phyloP scores from a whole-genome alignment of 2,797 vertebrate species.

The Phylloscopus collybita region DNA sequence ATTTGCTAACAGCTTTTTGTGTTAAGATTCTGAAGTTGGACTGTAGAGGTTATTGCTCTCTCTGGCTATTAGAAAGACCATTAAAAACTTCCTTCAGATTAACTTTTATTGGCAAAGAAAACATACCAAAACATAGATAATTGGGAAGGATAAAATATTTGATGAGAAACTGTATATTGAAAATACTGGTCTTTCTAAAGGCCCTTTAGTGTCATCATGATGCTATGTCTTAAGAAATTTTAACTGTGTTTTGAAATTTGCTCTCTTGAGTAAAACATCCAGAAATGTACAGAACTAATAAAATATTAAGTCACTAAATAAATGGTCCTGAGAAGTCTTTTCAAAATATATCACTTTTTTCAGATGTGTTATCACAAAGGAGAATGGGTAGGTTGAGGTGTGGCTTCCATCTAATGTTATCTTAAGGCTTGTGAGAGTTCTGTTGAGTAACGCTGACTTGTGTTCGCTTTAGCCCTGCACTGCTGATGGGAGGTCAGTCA shows the following conservation, averaged over 20 bases:
- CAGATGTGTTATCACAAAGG: background rate
- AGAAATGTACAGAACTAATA: background rate
- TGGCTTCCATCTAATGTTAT: background rate
- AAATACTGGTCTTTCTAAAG: background rate
- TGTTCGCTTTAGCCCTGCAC: background rate
- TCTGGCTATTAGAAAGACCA: constrained; percentile 1
- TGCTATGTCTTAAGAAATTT: background rate
- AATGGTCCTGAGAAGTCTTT: background rate
- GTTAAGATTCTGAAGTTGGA: background rate
- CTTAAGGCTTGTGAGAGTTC: background rate
- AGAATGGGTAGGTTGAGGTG: background rate
- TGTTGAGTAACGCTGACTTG: background rate
- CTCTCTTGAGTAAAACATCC: background rate
- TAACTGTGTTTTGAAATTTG: background rate
- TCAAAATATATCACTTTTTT: background rate
- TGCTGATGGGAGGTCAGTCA: background rate
- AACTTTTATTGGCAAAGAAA: background rate
- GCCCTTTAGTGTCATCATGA: background rate
- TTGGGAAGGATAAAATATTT: background rate
- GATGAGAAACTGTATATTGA: background rate
- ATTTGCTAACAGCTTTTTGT: background rate
- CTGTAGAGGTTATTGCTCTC: background rate
- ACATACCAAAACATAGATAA: background rate
- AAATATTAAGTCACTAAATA: background rate
- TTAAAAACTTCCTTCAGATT: background rate